Conservation (phyloP, 2,888 invertebrate genomes). For the Anoplius nigerrimus region DNA sequence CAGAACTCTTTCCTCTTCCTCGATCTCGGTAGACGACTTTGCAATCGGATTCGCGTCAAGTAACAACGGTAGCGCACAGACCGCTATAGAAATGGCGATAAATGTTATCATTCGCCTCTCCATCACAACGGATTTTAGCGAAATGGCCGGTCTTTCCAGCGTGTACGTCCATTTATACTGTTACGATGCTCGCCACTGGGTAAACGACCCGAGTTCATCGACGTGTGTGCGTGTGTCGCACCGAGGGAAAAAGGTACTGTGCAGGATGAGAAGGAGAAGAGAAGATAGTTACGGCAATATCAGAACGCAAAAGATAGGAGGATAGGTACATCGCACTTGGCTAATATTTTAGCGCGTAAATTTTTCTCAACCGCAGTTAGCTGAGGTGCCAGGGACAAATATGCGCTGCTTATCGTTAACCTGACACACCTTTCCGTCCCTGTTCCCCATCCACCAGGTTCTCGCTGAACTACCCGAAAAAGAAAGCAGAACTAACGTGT, state of each 20-base stretch:
- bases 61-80: slow-evolving; percentile 2
- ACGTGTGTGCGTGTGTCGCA: slow-evolving; percentile 6
- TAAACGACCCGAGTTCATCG: slow-evolving; percentile 42
- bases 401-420: slow-evolving; percentile 65
- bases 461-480: no score
- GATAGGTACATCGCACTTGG: slow-evolving; percentile 35
- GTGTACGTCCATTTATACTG: slow-evolving; percentile 53
- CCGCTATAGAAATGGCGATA: slow-evolving; percentile 22
- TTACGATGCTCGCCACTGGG: slow-evolving; percentile 40
- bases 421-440: no score
- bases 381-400: slow-evolving; percentile 55
- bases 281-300: neutral
- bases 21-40: slow-evolving; percentile 11
- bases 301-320: neutral
- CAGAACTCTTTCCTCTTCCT: slow-evolving; percentile 50
- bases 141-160: slow-evolving; percentile 32
- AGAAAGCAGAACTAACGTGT: no score
- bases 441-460: no score
- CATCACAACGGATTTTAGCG: slow-evolving; percentile 38
- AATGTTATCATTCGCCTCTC: slow-evolving; percentile 17
- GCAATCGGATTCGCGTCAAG: neutral
- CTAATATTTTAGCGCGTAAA: slow-evolving; percentile 53
- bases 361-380: slow-evolving; percentile 40
- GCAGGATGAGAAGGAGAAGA: slow-evolving; percentile 26
- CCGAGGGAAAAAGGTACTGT: neutral